Evolutionary conservation across 2,797 vertebrate genomes (phyloP).

Genomic region (Micrastur ruficollis): DNA sequence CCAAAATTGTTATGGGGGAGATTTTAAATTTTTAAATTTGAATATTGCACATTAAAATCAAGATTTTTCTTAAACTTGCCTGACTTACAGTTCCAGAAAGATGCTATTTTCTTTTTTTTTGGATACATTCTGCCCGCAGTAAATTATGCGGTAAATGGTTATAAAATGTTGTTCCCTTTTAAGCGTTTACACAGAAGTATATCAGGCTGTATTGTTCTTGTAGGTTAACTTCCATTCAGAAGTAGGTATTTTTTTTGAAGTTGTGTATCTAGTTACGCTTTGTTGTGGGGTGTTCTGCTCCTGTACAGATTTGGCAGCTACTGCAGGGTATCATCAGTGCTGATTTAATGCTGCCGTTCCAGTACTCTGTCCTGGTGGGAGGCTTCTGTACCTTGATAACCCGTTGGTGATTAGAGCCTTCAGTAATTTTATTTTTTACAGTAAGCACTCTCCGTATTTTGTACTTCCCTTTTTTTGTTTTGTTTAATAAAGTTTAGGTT

Average conservation of each 20-base stretch:
- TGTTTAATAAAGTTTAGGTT: constrained; percentile 68
- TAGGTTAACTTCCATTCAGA: constrained; percentile 2
- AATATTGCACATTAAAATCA: constrained; percentile 66
- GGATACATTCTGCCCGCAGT: constrained; percentile 40
- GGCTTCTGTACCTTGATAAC: neutral
- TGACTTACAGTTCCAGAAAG: neutral
- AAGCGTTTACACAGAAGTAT: constrained; percentile 38
- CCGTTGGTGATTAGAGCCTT: constrained; percentile 49
- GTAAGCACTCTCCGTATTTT: constrained; percentile 64
- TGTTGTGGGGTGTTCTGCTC: constrained; percentile 42
- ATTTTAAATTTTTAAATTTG: constrained; percentile 66
- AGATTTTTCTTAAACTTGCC: constrained; percentile 51
- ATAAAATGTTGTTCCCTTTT: constrained; percentile 55
- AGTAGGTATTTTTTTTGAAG: neutral
- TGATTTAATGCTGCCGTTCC: neutral
- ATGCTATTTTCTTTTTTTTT: constrained; percentile 32
- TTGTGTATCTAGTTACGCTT: constrained; percentile 32
- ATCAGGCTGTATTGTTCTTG: constrained; percentile 5
- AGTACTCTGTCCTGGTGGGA: constrained; percentile 1
- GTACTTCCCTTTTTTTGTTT: neutral
- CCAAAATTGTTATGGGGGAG: constrained; percentile 6
- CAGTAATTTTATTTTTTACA: constrained; percentile 64
- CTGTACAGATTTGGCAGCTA: constrained; percentile 35
- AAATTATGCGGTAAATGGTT: constrained; percentile 35
- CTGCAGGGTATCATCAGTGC: constrained; percentile 4